phyloP scores from a whole-genome alignment of 2,888 invertebrate species.

The Gortyna flavago region DNA sequence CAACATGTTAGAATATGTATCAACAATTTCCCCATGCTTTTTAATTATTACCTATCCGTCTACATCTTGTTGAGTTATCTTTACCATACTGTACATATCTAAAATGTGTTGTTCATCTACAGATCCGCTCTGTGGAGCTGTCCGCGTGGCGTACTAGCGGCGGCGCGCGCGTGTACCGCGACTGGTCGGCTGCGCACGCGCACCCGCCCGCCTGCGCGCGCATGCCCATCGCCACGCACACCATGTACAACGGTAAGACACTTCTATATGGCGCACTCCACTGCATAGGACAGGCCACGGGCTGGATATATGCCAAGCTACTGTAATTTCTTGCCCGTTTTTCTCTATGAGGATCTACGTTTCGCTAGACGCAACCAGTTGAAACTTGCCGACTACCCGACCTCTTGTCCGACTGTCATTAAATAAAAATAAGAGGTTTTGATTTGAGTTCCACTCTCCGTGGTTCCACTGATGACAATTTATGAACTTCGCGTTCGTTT shows the following conservation, averaged over 20 bases:
- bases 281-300: too few species aligned
- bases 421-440: not conserved
- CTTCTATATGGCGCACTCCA: too few species aligned
- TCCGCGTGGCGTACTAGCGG: slow-evolving; percentile 83
- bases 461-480: not conserved
- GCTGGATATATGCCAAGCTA: not conserved
- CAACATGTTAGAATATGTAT: not conserved
- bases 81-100: not conserved
- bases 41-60: not conserved
- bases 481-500: not conserved
- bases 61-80: not conserved
- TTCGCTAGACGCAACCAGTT: not conserved
- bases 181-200: slow-evolving; percentile 87
- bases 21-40: not conserved
- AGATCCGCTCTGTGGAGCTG: slow-evolving; percentile 84
- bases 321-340: not conserved
- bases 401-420: not conserved
- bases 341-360: not conserved
- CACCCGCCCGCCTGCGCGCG: slow-evolving; percentile 89
- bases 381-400: not conserved
- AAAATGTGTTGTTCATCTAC: not conserved
- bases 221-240: slow-evolving; percentile 83
- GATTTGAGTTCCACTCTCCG: not conserved
- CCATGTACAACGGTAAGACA: slow-evolving; percentile 39
- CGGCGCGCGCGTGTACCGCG: slow-evolving; percentile 90